Conservation (phyloP, 2,888 invertebrate species). For the Monoplex corrugatus region DNA sequence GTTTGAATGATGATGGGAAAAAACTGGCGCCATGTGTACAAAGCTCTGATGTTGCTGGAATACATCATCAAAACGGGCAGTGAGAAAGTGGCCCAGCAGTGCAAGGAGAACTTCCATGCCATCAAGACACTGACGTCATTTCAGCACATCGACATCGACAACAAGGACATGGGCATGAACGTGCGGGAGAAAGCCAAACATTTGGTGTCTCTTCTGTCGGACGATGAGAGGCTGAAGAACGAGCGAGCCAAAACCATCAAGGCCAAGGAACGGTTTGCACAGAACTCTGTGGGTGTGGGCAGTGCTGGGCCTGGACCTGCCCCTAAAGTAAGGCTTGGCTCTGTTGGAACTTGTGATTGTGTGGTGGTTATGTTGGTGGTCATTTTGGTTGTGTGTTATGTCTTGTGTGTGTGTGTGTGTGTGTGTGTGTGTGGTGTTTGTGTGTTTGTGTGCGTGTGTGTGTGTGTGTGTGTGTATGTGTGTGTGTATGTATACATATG, state of each 20-base stretch:
- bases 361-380: not conserved
- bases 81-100: constrained; percentile 97
- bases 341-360: not conserved
- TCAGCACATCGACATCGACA: constrained; percentile 96
- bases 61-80: constrained; percentile 99
- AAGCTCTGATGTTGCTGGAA: constrained; percentile 96
- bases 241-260: constrained; percentile 97
- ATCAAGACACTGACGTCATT: constrained; percentile 97
- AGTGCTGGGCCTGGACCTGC: constrained; percentile 85
- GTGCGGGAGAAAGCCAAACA: constrained; percentile 99
- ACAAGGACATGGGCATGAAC: constrained; percentile 98
- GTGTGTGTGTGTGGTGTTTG: too few species aligned
- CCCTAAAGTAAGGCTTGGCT: constrained; percentile 34
- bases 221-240: constrained; percentile 97
- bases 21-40: constrained; percentile 99
- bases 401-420: too few species aligned
- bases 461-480: not conserved
- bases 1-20: constrained; percentile 99
- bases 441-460: too few species aligned
- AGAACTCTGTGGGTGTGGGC: constrained; percentile 82
- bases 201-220: constrained; percentile 94
- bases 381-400: too few species aligned
- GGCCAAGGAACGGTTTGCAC: constrained; percentile 92
- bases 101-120: constrained; percentile 99
- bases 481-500: too few species aligned